phyloP scores from a whole-genome alignment of 1,140 invertebrate species.

The Zaprionus tsacasi region DNA sequence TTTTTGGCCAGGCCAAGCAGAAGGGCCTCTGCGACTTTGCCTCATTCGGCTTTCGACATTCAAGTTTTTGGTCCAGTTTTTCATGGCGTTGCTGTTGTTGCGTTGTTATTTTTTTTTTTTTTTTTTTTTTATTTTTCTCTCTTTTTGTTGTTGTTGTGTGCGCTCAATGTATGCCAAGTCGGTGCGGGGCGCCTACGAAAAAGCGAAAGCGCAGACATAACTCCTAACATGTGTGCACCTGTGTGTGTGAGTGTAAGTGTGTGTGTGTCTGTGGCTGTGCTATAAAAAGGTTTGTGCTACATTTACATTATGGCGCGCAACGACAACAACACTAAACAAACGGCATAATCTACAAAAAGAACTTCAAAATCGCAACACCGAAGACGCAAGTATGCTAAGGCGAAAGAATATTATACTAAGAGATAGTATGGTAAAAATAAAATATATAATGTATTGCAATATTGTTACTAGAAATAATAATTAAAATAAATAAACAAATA shows the following conservation, averaged over 20 bases:
- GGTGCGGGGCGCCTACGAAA: constrained; percentile 43
- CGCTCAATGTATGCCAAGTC: constrained; percentile 42
- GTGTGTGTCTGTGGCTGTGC: constrained; percentile 57
- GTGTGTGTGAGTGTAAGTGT: constrained; percentile 18
- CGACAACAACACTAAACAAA: constrained; percentile 76
- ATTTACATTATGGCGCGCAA: constrained; percentile 78
- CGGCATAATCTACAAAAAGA: constrained; percentile 73
- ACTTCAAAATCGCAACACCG: constrained; percentile 26
- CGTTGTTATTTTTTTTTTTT: constrained; percentile 52
- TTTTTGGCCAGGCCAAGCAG: constrained; percentile 38
- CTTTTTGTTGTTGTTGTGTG: not conserved
- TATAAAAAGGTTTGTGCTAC: constrained; percentile 82
- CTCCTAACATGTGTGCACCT: constrained; percentile 52
- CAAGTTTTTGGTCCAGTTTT: constrained; percentile 72
- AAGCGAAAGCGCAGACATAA: constrained; percentile 80
- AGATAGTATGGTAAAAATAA: not conserved
- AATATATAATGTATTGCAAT: not conserved
- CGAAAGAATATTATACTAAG: too few species aligned
- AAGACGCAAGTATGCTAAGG: constrained; percentile 34
- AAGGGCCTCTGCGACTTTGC: constrained; percentile 42
- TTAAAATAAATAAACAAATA: too few species aligned
- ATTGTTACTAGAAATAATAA: too few species aligned
- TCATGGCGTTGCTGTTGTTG: constrained; percentile 44
- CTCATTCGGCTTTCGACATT: constrained; percentile 45
- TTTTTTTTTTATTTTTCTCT: not conserved